These are phyloP conservation scores for Rapana venosa DNA, from an alignment of 2,888 invertebrate genomes.

Conservation along the genomic window DNA sequence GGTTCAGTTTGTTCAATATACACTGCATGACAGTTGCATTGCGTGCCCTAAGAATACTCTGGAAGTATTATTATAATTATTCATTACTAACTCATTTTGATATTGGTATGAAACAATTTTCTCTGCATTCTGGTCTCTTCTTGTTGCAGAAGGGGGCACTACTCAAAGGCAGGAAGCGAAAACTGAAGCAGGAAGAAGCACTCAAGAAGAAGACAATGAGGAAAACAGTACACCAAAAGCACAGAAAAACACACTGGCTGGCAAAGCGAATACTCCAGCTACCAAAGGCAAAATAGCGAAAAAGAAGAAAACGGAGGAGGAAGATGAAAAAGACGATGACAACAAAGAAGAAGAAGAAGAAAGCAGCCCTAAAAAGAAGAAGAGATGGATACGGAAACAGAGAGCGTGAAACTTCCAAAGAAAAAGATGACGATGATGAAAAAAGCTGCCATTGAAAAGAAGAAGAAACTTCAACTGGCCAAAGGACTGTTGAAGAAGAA, in stretches of 20 bases:
- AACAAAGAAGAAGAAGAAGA: slow-evolving; percentile 28
- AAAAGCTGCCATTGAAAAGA: slow-evolving; percentile 31
- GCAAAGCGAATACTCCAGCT: neutral
- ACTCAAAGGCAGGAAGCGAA: slow-evolving; percentile 46
- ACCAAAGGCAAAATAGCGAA: slow-evolving; percentile 1
- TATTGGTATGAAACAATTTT: no score
- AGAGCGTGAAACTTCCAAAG: slow-evolving; percentile 32
- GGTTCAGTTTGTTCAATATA: no score
- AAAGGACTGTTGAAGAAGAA: slow-evolving; percentile 4
- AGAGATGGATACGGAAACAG: neutral
- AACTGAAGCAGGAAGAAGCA: slow-evolving; percentile 29
- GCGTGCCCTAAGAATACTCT: no score
- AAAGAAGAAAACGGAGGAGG: slow-evolving; percentile 23
- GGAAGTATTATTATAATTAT: no score
- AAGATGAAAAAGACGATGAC: neutral
- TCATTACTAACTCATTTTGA: no score
- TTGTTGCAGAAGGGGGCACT: slow-evolving; percentile 32
- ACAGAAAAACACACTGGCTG: neutral
- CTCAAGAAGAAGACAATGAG: neutral
- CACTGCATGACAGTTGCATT: no score
- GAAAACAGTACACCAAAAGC: neutral
- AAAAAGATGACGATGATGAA: slow-evolving; percentile 42
- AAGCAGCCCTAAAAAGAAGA: slow-evolving; percentile 17
- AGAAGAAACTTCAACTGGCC: slow-evolving; percentile 36
- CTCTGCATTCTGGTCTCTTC: neutral